Evolutionary conservation across 2,113 vertebrate species (phyloP).

Genomic region (Triplophysa siluroides): DNA sequence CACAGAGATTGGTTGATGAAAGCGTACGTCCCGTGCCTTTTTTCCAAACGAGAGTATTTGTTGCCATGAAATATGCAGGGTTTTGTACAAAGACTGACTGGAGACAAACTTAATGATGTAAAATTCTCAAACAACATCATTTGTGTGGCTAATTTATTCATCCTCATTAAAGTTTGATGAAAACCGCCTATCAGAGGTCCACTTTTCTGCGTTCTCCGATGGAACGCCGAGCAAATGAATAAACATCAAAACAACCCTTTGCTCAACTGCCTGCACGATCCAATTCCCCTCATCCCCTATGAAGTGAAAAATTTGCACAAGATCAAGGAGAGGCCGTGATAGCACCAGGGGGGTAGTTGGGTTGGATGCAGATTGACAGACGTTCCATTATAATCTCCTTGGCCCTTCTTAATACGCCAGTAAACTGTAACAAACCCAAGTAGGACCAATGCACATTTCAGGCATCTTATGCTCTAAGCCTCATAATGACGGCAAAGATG

Average conservation of each 20-base stretch:
- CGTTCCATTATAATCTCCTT: slow-evolving; percentile 69
- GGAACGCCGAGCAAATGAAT: slow-evolving; percentile 64
- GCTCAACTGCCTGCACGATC: slow-evolving; percentile 69
- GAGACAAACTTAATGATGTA: slow-evolving; percentile 59
- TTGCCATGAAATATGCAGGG: slow-evolving; percentile 80
- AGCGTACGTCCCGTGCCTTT: slow-evolving; percentile 56
- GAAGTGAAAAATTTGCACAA: slow-evolving; percentile 78
- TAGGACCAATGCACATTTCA: slow-evolving; percentile 72
- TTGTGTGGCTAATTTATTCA: slow-evolving; percentile 79
- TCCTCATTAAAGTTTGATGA: slow-evolving; percentile 80
- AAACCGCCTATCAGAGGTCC: slow-evolving; percentile 74
- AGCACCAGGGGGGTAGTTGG: slow-evolving; percentile 42
- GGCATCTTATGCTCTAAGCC: slow-evolving; percentile 80
- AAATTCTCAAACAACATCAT: slow-evolving; percentile 77
- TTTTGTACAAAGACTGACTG: slow-evolving; percentile 79
- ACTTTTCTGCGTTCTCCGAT: slow-evolving; percentile 73
- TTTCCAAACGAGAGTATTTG: slow-evolving; percentile 79
- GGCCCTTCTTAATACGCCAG: slow-evolving; percentile 74
- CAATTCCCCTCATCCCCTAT: slow-evolving; percentile 75
- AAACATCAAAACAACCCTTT: slow-evolving; percentile 77
- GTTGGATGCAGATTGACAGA: slow-evolving; percentile 73
- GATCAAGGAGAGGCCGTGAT: slow-evolving; percentile 71
- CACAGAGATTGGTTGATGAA: slow-evolving; percentile 48
- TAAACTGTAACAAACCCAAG: slow-evolving; percentile 79
- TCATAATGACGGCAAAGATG: slow-evolving; percentile 81